These are phyloP conservation scores for Cordylochernes scorpioides DNA, from an alignment of 2,888 invertebrate species.

Conservation along the genomic window DNA sequence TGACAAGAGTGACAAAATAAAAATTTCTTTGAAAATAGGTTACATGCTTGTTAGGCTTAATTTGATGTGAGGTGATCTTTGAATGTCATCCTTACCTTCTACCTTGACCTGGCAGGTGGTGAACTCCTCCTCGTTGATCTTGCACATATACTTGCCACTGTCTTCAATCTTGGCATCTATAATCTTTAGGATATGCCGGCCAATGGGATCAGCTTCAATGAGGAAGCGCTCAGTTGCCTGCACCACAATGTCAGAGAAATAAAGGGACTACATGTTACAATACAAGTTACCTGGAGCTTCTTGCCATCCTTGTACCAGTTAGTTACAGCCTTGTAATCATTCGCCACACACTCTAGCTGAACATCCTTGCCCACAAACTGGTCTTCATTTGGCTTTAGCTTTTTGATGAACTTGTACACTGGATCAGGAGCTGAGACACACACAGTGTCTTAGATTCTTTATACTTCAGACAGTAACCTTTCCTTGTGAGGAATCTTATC, in stretches of 20 bases:
- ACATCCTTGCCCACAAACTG: slow-evolving; percentile 74
- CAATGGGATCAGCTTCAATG: slow-evolving; percentile 74
- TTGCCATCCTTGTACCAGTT: slow-evolving; percentile 63
- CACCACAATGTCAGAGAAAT: slow-evolving; percentile 5
- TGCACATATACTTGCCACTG: slow-evolving; percentile 63
- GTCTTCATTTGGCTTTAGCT: slow-evolving; percentile 56
- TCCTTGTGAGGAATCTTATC: no score
- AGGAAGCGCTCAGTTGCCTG: slow-evolving; percentile 52
- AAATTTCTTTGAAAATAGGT: not conserved
- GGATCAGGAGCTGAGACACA: slow-evolving; percentile 59
- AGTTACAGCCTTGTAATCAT: slow-evolving; percentile 74
- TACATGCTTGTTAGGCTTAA: no score
- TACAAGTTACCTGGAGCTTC: slow-evolving; percentile 32
- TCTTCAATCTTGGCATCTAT: slow-evolving; percentile 56
- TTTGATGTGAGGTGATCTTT: no score
- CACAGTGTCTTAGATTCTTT: not conserved
- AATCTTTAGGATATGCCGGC: slow-evolving; percentile 52
- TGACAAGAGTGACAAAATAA: not conserved
- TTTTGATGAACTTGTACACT: slow-evolving; percentile 67
- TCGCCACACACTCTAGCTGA: slow-evolving; percentile 70
- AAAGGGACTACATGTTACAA: slow-evolving; percentile 1
- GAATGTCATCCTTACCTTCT: slow-evolving; percentile 37
- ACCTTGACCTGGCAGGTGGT: slow-evolving; percentile 54
- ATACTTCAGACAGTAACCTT: no score
- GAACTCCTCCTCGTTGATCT: slow-evolving; percentile 56